Evolutionary conservation across 2,888 invertebrate genomes (phyloP).

Genomic region (Stramonita haemastoma): DNA sequence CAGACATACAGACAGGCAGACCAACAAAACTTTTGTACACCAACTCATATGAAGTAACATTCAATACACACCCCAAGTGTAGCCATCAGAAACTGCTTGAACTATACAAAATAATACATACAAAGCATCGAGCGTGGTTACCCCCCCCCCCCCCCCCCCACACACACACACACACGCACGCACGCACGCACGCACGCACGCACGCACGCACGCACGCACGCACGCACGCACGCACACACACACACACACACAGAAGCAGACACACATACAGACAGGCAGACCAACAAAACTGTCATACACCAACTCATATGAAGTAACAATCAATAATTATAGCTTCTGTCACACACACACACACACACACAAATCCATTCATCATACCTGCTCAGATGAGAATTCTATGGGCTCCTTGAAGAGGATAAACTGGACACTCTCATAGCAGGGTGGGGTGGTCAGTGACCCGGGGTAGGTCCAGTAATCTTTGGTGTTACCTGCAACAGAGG

Average conservation of each 20-base stretch:
- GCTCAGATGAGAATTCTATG: conserved; percentile 90
- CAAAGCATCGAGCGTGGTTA: too few relatives aligned
- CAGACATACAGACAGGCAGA: too few relatives aligned
- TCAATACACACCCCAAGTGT: too few relatives aligned
- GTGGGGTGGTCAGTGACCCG: conserved; percentile 94
- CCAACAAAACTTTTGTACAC: background rate
- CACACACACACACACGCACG: too few relatives aligned
- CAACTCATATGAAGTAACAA: background rate
- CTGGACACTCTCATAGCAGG: conserved; percentile 89
- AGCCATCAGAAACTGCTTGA: too few relatives aligned
- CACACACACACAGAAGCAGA: too few relatives aligned
- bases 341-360: background rate
- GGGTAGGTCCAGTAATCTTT: conserved; percentile 93
- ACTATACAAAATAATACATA: background rate
- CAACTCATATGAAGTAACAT: too few relatives aligned
- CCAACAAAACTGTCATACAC: background rate
- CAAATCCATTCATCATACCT: conserved; percentile 81
- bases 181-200: background rate
- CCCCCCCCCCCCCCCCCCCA: background rate
- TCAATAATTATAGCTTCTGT: background rate
- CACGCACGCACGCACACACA: conserved; percentile 48
- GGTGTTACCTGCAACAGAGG: conserved; percentile 78
- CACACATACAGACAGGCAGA: conserved; percentile 70
- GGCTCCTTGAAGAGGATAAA: conserved; percentile 96
- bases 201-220: background rate